Percentiles rank a stretch among this genome's conserved stretches.
phyloP scores from a whole-genome alignment of 37 sponge, comb jelly and placozoan genomes.

The Haliclona indistincta region DNA sequence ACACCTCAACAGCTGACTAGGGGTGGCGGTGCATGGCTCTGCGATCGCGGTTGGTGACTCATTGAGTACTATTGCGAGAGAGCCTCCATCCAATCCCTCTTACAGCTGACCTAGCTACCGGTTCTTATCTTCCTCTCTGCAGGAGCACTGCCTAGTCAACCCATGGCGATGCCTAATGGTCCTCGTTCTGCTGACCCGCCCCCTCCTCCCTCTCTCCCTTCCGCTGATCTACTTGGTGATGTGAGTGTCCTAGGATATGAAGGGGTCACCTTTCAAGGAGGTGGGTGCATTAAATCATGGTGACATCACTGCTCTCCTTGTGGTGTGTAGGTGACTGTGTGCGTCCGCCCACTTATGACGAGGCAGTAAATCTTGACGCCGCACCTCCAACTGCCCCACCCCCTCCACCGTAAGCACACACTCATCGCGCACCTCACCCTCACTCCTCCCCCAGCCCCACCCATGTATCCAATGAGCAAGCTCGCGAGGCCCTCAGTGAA shows the following conservation, averaged over 20 bases:
- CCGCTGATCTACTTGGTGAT: neutral
- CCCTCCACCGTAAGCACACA: neutral
- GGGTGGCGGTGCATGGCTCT: too few species aligned
- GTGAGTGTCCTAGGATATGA: constrained; percentile 63
- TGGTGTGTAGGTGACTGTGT: neutral
- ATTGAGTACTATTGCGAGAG: neutral
- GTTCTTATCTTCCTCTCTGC: too few species aligned
- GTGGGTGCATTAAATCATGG: constrained; percentile 5
- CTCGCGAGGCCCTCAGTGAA: constrained; percentile 46
- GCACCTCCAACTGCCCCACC: neutral
- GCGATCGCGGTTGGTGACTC: too few species aligned
- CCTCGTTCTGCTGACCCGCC: neutral
- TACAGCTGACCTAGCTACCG: too few species aligned
- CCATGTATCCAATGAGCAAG: constrained; percentile 61
- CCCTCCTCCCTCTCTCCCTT: constrained; percentile 1
- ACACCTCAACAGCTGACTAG: neutral
- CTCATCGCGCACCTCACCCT: neutral
- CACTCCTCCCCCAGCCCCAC: constrained; percentile 32
- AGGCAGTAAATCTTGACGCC: neutral
- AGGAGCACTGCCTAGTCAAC: neutral
- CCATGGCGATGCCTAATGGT: neutral
- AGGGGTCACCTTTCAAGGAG: constrained; percentile 34
- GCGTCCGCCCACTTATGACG: constrained; percentile 21
- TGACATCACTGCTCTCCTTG: neutral
- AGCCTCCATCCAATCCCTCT: neutral